Conservation (phyloP, 2,888 invertebrate species). For the Fragum fragum region DNA sequence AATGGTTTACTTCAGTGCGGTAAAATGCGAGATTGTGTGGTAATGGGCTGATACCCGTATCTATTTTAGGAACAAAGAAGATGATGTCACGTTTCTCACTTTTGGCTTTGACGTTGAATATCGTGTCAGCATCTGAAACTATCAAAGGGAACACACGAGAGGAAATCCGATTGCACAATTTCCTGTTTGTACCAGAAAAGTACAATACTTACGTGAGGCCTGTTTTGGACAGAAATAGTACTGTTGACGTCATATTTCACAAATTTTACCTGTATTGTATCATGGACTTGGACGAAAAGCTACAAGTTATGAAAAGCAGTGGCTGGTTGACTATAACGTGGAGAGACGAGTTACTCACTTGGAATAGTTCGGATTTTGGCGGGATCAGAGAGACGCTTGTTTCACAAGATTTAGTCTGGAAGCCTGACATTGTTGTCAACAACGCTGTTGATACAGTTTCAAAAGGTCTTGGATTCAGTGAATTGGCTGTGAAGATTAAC, state of each 20-base stretch:
- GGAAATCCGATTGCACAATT: slow-evolving; percentile 51
- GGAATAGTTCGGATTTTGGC: slow-evolving; percentile 44
- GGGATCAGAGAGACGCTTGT: slow-evolving; percentile 39
- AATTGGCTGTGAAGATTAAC: slow-evolving; percentile 40
- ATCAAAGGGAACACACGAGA: slow-evolving; percentile 18
- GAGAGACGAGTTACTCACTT: slow-evolving; percentile 47
- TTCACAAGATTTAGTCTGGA: slow-evolving; percentile 51
- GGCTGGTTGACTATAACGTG: slow-evolving; percentile 52
- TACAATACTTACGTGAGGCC: slow-evolving; percentile 49
- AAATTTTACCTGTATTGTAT: slow-evolving; percentile 45
- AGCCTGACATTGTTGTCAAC: slow-evolving; percentile 55
- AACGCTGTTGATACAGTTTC: slow-evolving; percentile 52
- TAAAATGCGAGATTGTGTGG: too few species aligned
- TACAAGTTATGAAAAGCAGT: slow-evolving; percentile 54
- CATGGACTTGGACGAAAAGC: slow-evolving; percentile 53
- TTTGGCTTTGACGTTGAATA: not conserved
- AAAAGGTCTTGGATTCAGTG: slow-evolving; percentile 44
- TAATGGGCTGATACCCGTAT: too few species aligned
- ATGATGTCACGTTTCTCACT: not conserved
- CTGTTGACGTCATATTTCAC: slow-evolving; percentile 40
- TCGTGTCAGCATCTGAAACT: not conserved
- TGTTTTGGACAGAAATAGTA: slow-evolving; percentile 29
- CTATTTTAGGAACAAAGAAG: not conserved
- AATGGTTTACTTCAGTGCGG: too few species aligned
- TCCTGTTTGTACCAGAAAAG: slow-evolving; percentile 29